Percentiles rank a stretch among this genome's conserved stretches.
Evolutionary conservation across 2,113 vertebrate species (phyloP).

Genomic region (Sigmodon hispidus): DNA sequence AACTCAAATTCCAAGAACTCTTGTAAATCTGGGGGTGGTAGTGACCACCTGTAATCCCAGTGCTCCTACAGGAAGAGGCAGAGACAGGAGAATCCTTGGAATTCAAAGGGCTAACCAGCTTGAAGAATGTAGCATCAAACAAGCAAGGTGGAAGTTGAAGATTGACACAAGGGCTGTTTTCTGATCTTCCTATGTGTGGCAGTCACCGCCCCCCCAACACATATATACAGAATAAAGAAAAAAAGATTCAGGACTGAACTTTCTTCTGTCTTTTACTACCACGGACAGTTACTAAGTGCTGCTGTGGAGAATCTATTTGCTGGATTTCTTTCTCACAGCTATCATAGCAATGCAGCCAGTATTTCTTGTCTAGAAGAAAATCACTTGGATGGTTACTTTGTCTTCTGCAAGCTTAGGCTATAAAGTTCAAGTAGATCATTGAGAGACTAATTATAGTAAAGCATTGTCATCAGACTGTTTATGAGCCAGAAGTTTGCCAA

Average conservation of each 20-base stretch:
- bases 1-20: not conserved
- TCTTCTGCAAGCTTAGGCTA: not conserved
- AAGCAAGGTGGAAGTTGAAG: not conserved
- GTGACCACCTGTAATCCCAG: not conserved
- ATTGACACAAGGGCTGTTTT: not conserved
- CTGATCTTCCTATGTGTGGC: not conserved
- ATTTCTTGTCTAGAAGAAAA: constrained; percentile 5
- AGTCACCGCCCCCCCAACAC: not conserved
- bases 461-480: not conserved
- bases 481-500: not conserved
- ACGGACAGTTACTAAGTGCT: not conserved
- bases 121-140: not conserved
- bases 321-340: not conserved
- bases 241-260: not conserved
- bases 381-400: constrained; percentile 30
- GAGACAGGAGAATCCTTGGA: not conserved
- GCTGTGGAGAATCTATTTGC: not conserved
- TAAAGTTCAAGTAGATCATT: constrained; percentile 8
- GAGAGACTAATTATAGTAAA: not conserved
- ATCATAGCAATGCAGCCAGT: constrained; percentile 6
- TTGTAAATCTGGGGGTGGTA: not conserved
- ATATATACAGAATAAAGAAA: not conserved
- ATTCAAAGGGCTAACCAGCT: not conserved
- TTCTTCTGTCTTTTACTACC: not conserved
- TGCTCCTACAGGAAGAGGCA: not conserved